Evolutionary conservation across 2,797 vertebrate genomes (phyloP).

Genomic region (Etheostoma perlongum): DNA sequence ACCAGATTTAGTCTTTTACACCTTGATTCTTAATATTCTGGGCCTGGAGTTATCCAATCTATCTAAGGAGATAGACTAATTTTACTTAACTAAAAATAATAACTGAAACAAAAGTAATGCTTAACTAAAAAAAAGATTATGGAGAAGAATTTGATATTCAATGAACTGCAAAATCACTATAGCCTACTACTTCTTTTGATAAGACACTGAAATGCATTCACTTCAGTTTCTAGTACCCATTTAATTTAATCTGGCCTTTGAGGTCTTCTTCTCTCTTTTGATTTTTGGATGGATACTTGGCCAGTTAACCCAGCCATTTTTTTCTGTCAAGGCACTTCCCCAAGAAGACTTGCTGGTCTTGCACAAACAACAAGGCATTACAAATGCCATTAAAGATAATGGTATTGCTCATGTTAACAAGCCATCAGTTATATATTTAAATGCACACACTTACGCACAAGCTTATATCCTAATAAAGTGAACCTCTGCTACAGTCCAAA

Average conservation of each 20-base stretch:
- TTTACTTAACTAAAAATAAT: background rate
- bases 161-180: background rate
- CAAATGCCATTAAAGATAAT: constrained; percentile 58
- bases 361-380: constrained; percentile 53
- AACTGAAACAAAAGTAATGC: background rate
- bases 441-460: constrained; percentile 22
- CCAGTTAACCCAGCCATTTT: constrained; percentile 18
- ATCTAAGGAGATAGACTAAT: background rate
- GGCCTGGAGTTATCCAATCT: background rate
- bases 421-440: constrained; percentile 41
- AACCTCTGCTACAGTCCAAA: constrained; percentile 6
- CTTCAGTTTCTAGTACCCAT: background rate
- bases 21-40: constrained; percentile 29
- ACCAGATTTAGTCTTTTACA: constrained; percentile 28
- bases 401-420: constrained; percentile 56
- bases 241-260: constrained; percentile 22
- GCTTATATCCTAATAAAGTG: constrained; percentile 26
- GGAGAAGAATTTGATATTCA: background rate
- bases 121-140: background rate
- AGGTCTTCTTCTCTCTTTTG: constrained; percentile 29
- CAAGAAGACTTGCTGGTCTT: constrained; percentile 53
- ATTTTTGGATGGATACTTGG: constrained; percentile 58
- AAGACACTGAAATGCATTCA: constrained; percentile 11
- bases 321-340: constrained; percentile 33
- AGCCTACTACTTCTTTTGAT: background rate